Percentiles rank a stretch among this genome's conserved stretches.
phyloP scores from a whole-genome alignment of 35 echinoderm and acorn worm genomes.

The Ptychodera flava region DNA sequence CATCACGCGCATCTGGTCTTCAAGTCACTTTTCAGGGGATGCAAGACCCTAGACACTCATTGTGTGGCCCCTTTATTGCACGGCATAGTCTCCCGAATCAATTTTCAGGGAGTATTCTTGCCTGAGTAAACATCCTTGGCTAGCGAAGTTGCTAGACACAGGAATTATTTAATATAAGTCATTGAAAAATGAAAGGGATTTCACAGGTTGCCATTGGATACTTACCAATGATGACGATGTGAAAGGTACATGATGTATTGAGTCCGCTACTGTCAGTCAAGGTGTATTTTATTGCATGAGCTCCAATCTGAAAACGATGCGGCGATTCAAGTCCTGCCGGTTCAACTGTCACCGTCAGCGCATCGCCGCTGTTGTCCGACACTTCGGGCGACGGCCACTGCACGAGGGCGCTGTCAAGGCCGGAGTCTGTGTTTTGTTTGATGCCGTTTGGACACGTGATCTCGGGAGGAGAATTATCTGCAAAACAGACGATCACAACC shows the following conservation, averaged over 20 bases:
- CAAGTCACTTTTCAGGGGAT: too few relatives aligned
- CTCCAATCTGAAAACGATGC: conserved; percentile 30
- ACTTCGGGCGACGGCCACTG: background rate
- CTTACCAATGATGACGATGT: conserved; percentile 21
- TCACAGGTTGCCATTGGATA: too few relatives aligned
- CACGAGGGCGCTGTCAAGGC: conserved; percentile 7
- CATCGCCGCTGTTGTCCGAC: conserved; percentile 17
- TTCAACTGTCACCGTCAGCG: conserved; percentile 3
- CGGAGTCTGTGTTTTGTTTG: background rate
- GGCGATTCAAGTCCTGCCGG: conserved; percentile 11
- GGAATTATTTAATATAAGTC: too few relatives aligned
- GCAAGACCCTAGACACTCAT: too few relatives aligned
- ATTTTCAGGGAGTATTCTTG: too few relatives aligned
- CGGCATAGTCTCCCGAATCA: too few relatives aligned
- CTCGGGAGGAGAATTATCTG: conserved; percentile 16
- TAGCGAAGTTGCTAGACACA: too few relatives aligned
- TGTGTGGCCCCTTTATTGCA: too few relatives aligned
- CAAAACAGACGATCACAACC: too few relatives aligned
- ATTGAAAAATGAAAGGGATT: too few relatives aligned
- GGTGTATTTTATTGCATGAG: conserved; percentile 14
- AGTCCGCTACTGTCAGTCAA: conserved; percentile 13
- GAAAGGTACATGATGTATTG: conserved; percentile 4
- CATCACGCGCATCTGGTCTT: too few relatives aligned
- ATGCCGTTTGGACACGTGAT: conserved; percentile 21
- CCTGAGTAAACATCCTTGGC: too few relatives aligned